phyloP scores from a whole-genome alignment of 1,140 invertebrate genomes.

The Diachasma alloeum region DNA sequence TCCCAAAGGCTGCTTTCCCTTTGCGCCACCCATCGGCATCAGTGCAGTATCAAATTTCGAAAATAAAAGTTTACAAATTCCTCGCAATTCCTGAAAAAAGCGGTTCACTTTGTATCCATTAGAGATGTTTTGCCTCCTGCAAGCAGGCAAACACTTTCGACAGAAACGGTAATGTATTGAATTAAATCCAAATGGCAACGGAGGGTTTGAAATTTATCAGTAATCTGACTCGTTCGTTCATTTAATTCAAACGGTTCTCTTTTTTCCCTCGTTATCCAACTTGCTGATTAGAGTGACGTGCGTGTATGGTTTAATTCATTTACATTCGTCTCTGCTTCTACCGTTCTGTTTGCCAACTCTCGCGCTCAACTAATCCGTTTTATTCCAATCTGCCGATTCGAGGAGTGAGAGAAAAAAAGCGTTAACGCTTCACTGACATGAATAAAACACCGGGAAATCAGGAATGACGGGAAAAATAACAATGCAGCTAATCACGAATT shows the following conservation, averaged over 20 bases:
- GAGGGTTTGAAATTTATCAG: not conserved
- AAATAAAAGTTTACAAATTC: too few relatives aligned
- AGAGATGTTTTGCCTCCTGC: too few relatives aligned
- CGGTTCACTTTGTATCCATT: too few relatives aligned
- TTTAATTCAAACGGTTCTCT: slow-evolving; percentile 8
- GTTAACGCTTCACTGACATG: not conserved
- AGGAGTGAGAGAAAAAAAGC: not conserved
- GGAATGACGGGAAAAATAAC: not conserved
- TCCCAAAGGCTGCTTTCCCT: too few relatives aligned
- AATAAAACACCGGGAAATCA: not conserved
- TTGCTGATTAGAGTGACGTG: slow-evolving; percentile 23
- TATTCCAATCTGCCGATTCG: slow-evolving; percentile 23
- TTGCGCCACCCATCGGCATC: too few relatives aligned
- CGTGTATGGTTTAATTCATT: slow-evolving; percentile 23
- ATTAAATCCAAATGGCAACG: not conserved
- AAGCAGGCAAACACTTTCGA: not conserved
- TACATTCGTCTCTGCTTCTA: slow-evolving; percentile 3
- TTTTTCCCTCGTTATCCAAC: not conserved
- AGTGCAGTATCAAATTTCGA: too few relatives aligned
- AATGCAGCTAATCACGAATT: not conserved
- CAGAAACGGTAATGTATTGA: not conserved
- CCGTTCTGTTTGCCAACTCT: slow-evolving; percentile 24
- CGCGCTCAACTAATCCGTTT: slow-evolving; percentile 22
- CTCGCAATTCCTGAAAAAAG: too few relatives aligned
- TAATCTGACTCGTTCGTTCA: slow-evolving; percentile 11